Evolutionary conservation across 2,888 invertebrate species (phyloP).

Genomic region (Drosophila tanythrix): DNA sequence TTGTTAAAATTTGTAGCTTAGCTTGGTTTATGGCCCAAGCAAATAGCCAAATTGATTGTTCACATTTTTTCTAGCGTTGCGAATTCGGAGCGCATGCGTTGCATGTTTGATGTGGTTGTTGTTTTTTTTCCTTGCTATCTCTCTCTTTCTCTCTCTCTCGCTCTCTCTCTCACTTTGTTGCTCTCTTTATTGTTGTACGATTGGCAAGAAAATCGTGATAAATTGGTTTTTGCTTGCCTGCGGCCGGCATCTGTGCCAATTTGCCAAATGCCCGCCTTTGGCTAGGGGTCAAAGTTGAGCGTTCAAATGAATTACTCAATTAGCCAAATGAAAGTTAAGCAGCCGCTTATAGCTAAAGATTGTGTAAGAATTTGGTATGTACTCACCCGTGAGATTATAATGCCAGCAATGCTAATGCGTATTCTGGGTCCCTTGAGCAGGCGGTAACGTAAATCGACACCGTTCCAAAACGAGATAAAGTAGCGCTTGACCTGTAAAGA

Average conservation of each 20-base stretch:
- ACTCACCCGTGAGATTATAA: slow-evolving; percentile 96
- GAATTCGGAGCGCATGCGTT: slow-evolving; percentile 64
- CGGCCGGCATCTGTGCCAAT: slow-evolving; percentile 54
- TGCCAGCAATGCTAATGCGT: slow-evolving; percentile 96
- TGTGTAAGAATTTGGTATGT: slow-evolving; percentile 24
- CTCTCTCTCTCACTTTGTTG: neutral
- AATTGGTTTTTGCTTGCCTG: slow-evolving; percentile 21
- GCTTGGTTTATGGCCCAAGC: slow-evolving; percentile 60
- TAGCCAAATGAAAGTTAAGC: slow-evolving; percentile 51
- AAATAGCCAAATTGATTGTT: slow-evolving; percentile 75
- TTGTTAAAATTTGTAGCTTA: slow-evolving; percentile 72
- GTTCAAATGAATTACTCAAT: slow-evolving; percentile 66
- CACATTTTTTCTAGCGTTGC: slow-evolving; percentile 66
- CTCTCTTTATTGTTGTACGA: slow-evolving; percentile 4
- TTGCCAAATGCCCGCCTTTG: slow-evolving; percentile 46
- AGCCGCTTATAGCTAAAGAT: slow-evolving; percentile 10
- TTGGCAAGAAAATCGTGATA: slow-evolving; percentile 66
- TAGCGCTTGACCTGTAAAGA: slow-evolving; percentile 92
- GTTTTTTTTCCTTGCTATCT: neutral
- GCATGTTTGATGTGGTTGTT: slow-evolving; percentile 36
- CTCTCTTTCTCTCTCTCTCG: neutral
- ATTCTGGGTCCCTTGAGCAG: slow-evolving; percentile 96
- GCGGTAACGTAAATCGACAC: slow-evolving; percentile 96
- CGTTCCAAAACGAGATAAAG: slow-evolving; percentile 98
- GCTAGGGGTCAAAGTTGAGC: slow-evolving; percentile 62